Percentiles rank a stretch among this genome's conserved stretches.
phyloP scores from a whole-genome alignment of 2,113 vertebrate species.

The Bucco capensis region DNA sequence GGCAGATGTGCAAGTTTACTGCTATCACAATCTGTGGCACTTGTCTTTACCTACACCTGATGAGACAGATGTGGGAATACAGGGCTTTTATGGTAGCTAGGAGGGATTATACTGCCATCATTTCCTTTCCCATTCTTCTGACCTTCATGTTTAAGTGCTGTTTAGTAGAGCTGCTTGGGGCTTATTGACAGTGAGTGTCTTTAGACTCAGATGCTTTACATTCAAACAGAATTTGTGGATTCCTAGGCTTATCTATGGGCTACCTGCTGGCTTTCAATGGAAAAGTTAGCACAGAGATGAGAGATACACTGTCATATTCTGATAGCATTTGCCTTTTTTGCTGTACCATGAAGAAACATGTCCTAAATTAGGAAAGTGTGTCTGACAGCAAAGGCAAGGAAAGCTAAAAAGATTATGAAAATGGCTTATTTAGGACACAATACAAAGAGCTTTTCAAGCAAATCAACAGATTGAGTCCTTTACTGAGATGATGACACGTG shows the following conservation, averaged over 20 bases:
- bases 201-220: not conserved
- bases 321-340: not conserved
- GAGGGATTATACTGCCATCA: not conserved
- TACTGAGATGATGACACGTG: not conserved
- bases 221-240: not conserved
- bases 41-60: not conserved
- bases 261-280: not conserved
- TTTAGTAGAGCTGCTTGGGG: not conserved
- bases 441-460: not conserved
- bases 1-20: not conserved
- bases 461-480: not conserved
- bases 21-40: not conserved
- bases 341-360: not conserved
- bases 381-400: not conserved
- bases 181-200: not conserved
- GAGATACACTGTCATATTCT: not conserved
- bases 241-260: not conserved
- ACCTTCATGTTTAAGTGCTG: not conserved
- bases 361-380: not conserved
- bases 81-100: not conserved
- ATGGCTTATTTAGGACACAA: not conserved
- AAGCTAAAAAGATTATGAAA: not conserved
- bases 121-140: not conserved
- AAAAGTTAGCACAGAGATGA: not conserved
- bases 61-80: not conserved